Evolutionary conservation across 2,797 vertebrate genomes (phyloP).

Genomic region (Streptopelia turtur): DNA sequence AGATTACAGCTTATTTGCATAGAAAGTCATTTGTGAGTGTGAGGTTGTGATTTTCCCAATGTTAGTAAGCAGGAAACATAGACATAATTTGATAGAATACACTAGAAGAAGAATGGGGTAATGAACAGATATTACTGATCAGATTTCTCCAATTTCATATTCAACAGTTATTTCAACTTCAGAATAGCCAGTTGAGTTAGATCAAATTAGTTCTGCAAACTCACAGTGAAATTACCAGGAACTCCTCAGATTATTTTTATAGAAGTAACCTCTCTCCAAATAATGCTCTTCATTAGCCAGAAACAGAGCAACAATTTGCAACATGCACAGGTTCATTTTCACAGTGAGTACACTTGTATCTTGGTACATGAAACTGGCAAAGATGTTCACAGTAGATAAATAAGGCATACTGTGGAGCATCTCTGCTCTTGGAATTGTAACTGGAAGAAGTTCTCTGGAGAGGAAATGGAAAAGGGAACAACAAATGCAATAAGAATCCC

Average conservation of each 20-base stretch:
- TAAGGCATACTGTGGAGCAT: background rate
- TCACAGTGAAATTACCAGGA: background rate
- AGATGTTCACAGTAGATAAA: background rate
- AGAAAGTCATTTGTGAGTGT: background rate
- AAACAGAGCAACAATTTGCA: background rate
- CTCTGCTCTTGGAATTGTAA: rapidly evolving
- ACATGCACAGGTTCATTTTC: background rate
- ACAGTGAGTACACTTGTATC: background rate
- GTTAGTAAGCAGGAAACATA: background rate
- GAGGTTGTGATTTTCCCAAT: background rate
- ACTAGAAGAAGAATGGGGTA: background rate
- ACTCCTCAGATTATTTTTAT: background rate
- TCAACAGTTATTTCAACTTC: background rate
- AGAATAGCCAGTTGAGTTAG: background rate
- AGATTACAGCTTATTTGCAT: background rate
- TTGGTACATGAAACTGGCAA: background rate
- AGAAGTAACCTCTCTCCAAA: background rate
- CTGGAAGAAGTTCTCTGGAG: background rate
- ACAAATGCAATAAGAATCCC: background rate
- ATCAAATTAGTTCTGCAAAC: background rate
- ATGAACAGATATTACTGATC: background rate
- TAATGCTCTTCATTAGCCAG: background rate
- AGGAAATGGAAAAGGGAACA: background rate
- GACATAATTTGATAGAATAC: background rate
- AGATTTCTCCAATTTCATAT: background rate